These are phyloP conservation scores for Aepyceros melampus DNA, from an alignment of 2,113 vertebrate genomes.

Conservation along the genomic window DNA sequence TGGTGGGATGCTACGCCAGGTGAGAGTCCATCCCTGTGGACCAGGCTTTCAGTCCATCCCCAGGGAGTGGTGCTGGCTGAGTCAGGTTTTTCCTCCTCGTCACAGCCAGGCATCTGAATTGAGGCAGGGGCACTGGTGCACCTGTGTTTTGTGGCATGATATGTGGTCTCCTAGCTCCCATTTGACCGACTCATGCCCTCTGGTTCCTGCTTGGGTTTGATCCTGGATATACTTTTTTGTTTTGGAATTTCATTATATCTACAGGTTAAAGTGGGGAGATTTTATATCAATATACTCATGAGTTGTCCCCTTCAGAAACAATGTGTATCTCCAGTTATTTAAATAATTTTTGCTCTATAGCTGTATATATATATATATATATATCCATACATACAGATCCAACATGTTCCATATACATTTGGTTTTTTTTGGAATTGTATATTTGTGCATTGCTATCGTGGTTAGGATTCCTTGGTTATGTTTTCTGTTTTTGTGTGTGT, in stretches of 20 bases:
- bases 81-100: not conserved
- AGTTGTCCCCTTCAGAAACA: not conserved
- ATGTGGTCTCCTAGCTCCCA: not conserved
- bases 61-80: not conserved
- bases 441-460: not conserved
- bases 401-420: too few relatives aligned
- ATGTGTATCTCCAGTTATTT: not conserved
- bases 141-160: not conserved
- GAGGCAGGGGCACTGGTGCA: not conserved
- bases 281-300: not conserved
- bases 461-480: not conserved
- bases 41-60: not conserved
- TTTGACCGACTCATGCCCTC: not conserved
- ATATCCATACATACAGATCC: not conserved
- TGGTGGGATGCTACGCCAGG: not conserved
- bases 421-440: not conserved
- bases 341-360: not conserved
- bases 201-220: not conserved
- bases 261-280: not conserved
- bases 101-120: not conserved
- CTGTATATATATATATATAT: not conserved
- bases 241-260: not conserved
- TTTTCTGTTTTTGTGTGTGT: not conserved
- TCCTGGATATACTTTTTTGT: not conserved
- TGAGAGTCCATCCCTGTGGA: not conserved